Conservation (phyloP, 2,888 invertebrate genomes). For the Notodonta dromedarius region DNA sequence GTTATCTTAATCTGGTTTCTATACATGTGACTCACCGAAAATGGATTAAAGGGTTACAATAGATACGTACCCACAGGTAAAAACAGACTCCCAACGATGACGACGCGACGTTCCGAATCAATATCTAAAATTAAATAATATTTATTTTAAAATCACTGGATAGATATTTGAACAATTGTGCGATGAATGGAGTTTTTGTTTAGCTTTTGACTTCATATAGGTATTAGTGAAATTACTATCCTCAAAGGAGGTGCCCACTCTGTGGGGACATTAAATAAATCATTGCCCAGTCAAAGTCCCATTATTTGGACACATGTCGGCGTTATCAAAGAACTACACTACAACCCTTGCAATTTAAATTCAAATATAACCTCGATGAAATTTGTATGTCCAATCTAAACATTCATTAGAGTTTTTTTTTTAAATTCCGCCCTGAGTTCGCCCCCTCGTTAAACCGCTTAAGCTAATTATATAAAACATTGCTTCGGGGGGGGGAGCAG, state of each 20-base stretch:
- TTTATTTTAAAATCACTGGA: neutral
- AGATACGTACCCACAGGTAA: constrained; percentile 45
- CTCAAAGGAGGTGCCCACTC: constrained; percentile 27
- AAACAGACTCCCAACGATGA: constrained; percentile 57
- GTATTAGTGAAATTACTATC: constrained; percentile 30
- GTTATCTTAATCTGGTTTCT: constrained; percentile 59
- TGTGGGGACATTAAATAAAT: constrained; percentile 34
- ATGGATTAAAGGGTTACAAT: constrained; percentile 63
- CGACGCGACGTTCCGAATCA: constrained; percentile 16
- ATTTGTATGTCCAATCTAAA: constrained; percentile 78
- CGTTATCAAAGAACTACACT: constrained; percentile 52
- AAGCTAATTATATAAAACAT: constrained; percentile 81
- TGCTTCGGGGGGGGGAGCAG: constrained; percentile 51
- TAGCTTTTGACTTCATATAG: too few relatives aligned
- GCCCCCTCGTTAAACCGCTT: constrained; percentile 76
- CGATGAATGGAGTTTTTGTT: too few relatives aligned
- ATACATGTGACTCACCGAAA: constrained; percentile 42
- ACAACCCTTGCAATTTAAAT: constrained; percentile 69
- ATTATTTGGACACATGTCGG: constrained; percentile 79
- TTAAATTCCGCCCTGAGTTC: constrained; percentile 59
- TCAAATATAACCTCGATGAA: constrained; percentile 67
- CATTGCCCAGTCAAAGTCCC: constrained; percentile 40
- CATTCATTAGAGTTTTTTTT: constrained; percentile 73
- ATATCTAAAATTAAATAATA: neutral
- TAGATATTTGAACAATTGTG: too few relatives aligned